A percentile compares a stretch with the other conserved stretches of the same genome.
phyloP scores from a whole-genome alignment of 2,888 invertebrate genomes.

The Caenorhabditis sp. region DNA sequence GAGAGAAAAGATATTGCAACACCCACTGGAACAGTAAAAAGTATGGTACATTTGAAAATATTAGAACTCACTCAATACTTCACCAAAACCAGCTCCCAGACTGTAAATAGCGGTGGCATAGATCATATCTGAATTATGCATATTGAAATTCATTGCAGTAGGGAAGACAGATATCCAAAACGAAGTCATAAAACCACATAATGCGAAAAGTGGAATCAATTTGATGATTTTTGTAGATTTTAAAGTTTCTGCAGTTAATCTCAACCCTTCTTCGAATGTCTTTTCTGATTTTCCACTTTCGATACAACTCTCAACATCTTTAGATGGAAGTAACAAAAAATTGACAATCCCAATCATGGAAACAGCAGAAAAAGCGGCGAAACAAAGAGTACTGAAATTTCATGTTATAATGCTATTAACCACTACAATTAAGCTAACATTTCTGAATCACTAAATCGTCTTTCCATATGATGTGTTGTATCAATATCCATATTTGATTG shows the following conservation, averaged over 20 bases:
- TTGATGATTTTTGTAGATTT: conserved; percentile 27
- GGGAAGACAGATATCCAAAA: conserved; percentile 54
- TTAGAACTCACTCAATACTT: conserved; percentile 41
- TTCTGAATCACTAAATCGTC: conserved; percentile 37
- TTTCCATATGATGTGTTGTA: neutral
- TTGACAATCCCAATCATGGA: conserved; percentile 35
- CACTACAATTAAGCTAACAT: conserved; percentile 17
- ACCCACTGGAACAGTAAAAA: no score
- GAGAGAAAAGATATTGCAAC: no score
- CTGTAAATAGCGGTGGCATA: conserved; percentile 45
- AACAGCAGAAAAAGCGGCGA: conserved; percentile 8
- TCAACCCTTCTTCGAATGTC: conserved; percentile 20
- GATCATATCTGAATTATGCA: conserved; percentile 27
- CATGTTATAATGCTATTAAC: no score
- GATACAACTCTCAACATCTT: conserved; percentile 43
- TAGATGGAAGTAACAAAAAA: conserved; percentile 38
- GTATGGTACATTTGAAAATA: neutral
- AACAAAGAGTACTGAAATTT: neutral
- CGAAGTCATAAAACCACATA: conserved; percentile 37
- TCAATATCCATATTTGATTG: neutral
- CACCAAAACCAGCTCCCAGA: conserved; percentile 45
- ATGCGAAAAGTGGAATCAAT: conserved; percentile 37
- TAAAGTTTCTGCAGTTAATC: conserved; percentile 15
- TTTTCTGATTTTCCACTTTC: conserved; percentile 23
- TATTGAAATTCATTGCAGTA: conserved; percentile 50